Conservation (phyloP, 2,888 invertebrate species). For the Lepidocyrtoides sp. region DNA sequence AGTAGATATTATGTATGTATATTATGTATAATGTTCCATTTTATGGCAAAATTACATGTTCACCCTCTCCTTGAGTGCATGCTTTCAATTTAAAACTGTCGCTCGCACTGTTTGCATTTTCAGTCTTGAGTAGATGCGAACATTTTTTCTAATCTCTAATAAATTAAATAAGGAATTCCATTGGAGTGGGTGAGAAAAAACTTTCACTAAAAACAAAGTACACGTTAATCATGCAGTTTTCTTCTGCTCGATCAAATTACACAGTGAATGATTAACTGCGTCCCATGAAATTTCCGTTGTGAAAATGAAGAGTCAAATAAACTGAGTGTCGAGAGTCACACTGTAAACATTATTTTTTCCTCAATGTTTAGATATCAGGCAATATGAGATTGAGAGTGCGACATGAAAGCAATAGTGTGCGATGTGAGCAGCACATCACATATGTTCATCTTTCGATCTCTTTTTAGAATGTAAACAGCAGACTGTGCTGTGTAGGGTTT, state of each 20-base stretch:
- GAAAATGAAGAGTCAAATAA: neutral
- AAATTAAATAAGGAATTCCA: neutral
- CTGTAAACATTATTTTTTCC: neutral
- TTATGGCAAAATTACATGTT: neutral
- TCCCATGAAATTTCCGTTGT: neutral
- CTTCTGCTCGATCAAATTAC: too few species aligned
- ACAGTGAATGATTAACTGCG: too few species aligned
- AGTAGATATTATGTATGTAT: neutral
- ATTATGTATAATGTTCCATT: too few species aligned
- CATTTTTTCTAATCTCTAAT: neutral
- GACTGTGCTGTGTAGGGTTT: neutral
- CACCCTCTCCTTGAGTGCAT: neutral
- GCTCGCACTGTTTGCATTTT: neutral
- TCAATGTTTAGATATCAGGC: neutral
- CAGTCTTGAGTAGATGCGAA: neutral
- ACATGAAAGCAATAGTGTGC: too few species aligned
- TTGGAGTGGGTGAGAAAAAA: neutral
- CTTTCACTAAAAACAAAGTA: too few species aligned
- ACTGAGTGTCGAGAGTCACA: neutral
- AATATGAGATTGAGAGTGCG: neutral
- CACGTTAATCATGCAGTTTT: neutral
- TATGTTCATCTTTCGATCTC: neutral
- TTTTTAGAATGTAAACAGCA: neutral
- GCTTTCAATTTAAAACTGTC: conserved; percentile 20
- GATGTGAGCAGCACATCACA: neutral